These are phyloP conservation scores for Chydorus sphaericus DNA, from an alignment of 2,888 invertebrate genomes.

Conservation along the genomic window DNA sequence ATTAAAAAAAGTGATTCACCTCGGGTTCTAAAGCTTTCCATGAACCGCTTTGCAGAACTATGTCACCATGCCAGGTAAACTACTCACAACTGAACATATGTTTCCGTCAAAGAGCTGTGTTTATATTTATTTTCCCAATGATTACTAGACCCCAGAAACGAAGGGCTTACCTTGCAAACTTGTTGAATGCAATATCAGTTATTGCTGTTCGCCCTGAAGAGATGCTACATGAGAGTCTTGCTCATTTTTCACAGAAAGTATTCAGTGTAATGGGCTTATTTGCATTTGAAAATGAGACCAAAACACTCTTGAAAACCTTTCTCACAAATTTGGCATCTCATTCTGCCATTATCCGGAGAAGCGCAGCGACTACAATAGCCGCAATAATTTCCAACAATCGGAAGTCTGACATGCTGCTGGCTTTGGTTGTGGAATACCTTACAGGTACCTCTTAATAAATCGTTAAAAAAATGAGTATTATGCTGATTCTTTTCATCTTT, in stretches of 20 bases:
- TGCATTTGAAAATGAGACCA: slow-evolving; percentile 52
- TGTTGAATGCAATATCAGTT: slow-evolving; percentile 55
- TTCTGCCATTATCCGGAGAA: slow-evolving; percentile 46
- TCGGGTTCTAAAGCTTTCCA: slow-evolving; percentile 55
- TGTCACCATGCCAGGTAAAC: slow-evolving; percentile 46
- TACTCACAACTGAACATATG: neutral
- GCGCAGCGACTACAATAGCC: slow-evolving; percentile 2
- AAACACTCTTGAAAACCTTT: slow-evolving; percentile 51
- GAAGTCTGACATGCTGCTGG: neutral
- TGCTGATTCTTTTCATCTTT: neutral
- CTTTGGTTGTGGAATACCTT: slow-evolving; percentile 7
- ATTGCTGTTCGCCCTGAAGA: slow-evolving; percentile 57
- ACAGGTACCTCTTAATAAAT: neutral
- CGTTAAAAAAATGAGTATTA: neutral
- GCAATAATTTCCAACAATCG: neutral
- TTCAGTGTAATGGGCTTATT: slow-evolving; percentile 50
- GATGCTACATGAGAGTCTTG: slow-evolving; percentile 49
- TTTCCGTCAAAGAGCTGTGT: neutral
- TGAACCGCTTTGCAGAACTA: slow-evolving; percentile 59
- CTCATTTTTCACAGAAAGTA: slow-evolving; percentile 46
- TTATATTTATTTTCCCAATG: slow-evolving; percentile 2
- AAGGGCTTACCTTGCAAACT: slow-evolving; percentile 56
- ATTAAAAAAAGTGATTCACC: slow-evolving; percentile 61
- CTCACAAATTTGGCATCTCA: slow-evolving; percentile 44
- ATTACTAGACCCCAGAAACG: slow-evolving; percentile 59